Base-by-base conservation (phyloP, 2,113 vertebrate species). In the Oplegnathus fasciatus region DNA sequence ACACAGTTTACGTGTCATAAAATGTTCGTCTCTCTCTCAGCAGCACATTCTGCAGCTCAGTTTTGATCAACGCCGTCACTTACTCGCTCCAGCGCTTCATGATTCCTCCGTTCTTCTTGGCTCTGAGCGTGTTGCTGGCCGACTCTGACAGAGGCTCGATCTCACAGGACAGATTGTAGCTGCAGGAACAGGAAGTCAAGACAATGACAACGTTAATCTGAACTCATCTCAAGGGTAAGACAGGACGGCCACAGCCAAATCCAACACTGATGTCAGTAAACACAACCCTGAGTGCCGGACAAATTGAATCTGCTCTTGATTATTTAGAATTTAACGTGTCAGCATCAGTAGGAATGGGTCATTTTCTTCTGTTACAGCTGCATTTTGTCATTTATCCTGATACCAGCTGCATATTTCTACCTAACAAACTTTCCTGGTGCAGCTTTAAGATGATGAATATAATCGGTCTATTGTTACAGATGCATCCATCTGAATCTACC, bases 21-120 rank as follows among this genome's bases (percentile, higher is more conserved):
- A 20, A 42, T 34, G 66, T 18, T 17, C 6, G 20, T 40, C 6
- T n/a, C 30, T 67, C 37, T n/a, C 37, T 42, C 22, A 18, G 11
- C 66, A 50, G 30, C 60, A 20, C 7, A 18, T 32, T 62, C 30
- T 32, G 26, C 26, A 30, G 6, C 37, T 50, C 28, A 6, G n/a
- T 17, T 20, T 7, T 3, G 15, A 20, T 34, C 24, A 24, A 13
- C 30, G 0, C 37, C 2, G 58, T 24, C 26, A 96, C 98, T 97
- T 73, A 99, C 98, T 99, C 98, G 98, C 98, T 99, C 98, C 98
- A 99, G 82, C 98, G 96, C 72, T 99, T 99, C 88, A 99, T 98
- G 81, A 99, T 98, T 13, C 98, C 97, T 0, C 97, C 95, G 94
- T 96, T 99, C 88, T 99, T 99, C 96, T 97, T 99, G 10, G 96